phyloP scores from a whole-genome alignment of 2,113 vertebrate species.

The Sapajus apella region DNA sequence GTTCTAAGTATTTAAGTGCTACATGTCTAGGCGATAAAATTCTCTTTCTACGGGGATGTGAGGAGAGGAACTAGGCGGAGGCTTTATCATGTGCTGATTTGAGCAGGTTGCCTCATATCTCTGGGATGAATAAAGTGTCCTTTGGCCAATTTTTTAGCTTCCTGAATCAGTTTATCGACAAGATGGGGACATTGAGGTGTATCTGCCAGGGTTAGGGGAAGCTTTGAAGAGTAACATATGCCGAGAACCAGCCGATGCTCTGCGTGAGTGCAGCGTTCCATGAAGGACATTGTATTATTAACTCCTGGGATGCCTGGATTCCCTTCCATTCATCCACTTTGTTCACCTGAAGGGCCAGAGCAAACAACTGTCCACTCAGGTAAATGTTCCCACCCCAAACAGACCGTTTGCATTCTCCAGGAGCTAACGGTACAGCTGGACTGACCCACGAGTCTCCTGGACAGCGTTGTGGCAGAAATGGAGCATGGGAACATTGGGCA shows the following conservation, averaged over 20 bases:
- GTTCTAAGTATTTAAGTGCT: neutral
- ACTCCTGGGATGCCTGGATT: neutral
- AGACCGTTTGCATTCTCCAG: neutral
- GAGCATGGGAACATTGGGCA: accelerated
- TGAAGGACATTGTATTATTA: neutral
- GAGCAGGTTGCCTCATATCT: neutral
- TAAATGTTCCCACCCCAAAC: too few species aligned
- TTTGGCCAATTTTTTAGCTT: neutral
- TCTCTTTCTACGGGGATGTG: neutral
- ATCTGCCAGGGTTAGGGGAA: neutral
- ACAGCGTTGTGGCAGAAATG: neutral
- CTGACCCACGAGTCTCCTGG: neutral
- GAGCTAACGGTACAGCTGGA: neutral
- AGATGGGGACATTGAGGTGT: too few species aligned
- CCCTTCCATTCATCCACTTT: neutral
- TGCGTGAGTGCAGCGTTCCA: neutral
- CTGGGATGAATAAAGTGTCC: neutral
- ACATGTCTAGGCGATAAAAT: neutral
- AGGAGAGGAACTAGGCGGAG: neutral
- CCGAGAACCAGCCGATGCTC: neutral
- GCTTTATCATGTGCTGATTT: neutral
- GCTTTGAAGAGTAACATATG: neutral
- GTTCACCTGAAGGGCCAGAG: neutral
- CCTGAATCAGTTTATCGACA: neutral
- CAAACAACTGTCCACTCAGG: neutral